phyloP scores from a whole-genome alignment of 2,888 invertebrate genomes.

The Eristalis tenax region DNA sequence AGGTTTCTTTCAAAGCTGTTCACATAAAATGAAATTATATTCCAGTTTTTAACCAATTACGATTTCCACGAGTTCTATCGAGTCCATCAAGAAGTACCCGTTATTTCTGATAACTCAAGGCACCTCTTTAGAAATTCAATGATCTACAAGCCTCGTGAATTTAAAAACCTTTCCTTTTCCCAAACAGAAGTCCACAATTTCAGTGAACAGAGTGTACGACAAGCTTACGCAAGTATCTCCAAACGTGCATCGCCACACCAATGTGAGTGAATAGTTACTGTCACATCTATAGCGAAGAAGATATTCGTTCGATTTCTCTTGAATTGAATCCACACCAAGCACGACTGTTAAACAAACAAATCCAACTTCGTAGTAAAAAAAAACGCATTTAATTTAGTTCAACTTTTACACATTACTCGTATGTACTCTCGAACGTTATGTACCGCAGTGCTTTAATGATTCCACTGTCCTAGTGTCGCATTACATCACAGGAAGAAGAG shows the following conservation, averaged over 20 bases:
- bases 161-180: neutral
- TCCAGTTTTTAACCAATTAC: too few relatives aligned
- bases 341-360: neutral
- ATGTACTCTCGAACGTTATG: neutral
- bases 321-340: neutral
- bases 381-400: neutral
- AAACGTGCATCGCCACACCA: neutral
- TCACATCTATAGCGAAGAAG: neutral
- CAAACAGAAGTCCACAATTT: neutral
- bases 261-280: neutral
- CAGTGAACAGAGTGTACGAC: neutral
- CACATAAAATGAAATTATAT: too few relatives aligned
- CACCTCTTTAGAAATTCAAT: too few relatives aligned
- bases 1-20: too few relatives aligned
- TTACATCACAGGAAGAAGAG: neutral
- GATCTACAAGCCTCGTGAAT: neutral
- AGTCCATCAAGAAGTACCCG: too few relatives aligned
- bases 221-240: neutral
- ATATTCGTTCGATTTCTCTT: neutral
- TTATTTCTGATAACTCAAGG: too few relatives aligned
- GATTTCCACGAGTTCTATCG: too few relatives aligned
- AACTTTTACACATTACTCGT: neutral
- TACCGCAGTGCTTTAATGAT: neutral
- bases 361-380: neutral
- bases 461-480: constrained; percentile 11